Percentiles rank a stretch among this genome's conserved stretches.
Evolutionary conservation across 2,113 vertebrate genomes (phyloP).

Genomic region (Microcebus ravelobensis): DNA sequence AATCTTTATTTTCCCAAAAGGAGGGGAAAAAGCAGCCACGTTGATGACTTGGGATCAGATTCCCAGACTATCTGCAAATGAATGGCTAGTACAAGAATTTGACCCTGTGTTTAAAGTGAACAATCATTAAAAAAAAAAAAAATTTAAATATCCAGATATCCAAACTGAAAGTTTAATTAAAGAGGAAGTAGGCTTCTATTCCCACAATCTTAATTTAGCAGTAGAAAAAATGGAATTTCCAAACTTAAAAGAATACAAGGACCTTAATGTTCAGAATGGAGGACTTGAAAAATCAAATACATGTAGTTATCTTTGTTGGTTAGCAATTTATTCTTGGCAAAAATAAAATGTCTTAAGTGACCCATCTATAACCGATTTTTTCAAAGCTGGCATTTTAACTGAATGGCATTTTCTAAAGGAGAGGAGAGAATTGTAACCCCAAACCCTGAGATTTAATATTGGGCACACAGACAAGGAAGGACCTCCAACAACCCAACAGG

Average conservation of each 20-base stretch:
- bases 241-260: background rate
- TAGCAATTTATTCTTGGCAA: background rate
- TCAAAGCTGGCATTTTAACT: slow-evolving; percentile 41
- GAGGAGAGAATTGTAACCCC: background rate
- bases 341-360: slow-evolving; percentile 38
- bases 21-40: background rate
- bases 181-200: background rate
- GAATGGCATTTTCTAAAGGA: slow-evolving; percentile 56
- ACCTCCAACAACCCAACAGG: background rate
- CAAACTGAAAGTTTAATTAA: slow-evolving; percentile 35
- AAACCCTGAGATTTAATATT: background rate
- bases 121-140: background rate
- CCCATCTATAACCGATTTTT: background rate
- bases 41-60: background rate
- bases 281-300: background rate
- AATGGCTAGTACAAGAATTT: background rate
- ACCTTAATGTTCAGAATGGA: background rate
- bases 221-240: slow-evolving; percentile 1
- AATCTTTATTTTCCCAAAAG: background rate
- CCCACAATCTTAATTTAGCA: background rate
- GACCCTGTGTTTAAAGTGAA: background rate
- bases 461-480: background rate
- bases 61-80: background rate
- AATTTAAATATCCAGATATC: slow-evolving; percentile 7
- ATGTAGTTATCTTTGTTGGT: background rate